Conservation (phyloP, 2,888 invertebrate species). For the Heliconius erato region DNA sequence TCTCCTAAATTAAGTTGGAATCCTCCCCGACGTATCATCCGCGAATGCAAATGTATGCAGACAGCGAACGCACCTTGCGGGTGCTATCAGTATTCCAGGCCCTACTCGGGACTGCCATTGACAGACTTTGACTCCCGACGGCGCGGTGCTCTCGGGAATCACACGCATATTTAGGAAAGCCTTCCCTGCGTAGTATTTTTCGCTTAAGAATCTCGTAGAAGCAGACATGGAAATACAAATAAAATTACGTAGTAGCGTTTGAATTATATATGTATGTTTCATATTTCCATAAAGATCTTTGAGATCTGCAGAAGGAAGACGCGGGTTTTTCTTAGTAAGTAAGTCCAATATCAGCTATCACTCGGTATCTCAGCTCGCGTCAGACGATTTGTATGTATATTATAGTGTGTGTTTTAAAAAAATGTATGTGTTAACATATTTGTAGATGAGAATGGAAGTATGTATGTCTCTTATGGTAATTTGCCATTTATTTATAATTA, state of each 20-base stretch:
- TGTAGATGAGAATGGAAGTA: neutral
- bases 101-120: conserved; percentile 47
- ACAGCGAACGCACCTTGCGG: conserved; percentile 50
- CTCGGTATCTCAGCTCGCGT: conserved; percentile 2
- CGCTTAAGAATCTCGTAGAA: conserved; percentile 35
- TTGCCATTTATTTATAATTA: too few relatives aligned
- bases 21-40: conserved; percentile 52
- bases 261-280: conserved; percentile 30
- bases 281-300: neutral
- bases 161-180: conserved; percentile 45
- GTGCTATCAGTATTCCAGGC: conserved; percentile 29
- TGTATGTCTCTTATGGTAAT: neutral
- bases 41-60: conserved; percentile 58
- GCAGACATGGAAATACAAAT: conserved; percentile 29
- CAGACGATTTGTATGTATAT: conserved; percentile 1
- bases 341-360: conserved; percentile 27
- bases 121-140: conserved; percentile 56
- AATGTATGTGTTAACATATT: too few relatives aligned
- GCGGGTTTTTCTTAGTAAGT: conserved; percentile 6
- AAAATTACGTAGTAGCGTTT: conserved; percentile 25
- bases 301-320: conserved; percentile 8
- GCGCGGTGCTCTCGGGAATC: conserved; percentile 47
- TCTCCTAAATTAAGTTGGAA: conserved; percentile 59
- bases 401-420: too few relatives aligned
- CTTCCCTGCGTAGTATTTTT: conserved; percentile 37